Base-by-base conservation (phyloP, 2,888 invertebrate genomes). In the Phengaris arion region DNA sequence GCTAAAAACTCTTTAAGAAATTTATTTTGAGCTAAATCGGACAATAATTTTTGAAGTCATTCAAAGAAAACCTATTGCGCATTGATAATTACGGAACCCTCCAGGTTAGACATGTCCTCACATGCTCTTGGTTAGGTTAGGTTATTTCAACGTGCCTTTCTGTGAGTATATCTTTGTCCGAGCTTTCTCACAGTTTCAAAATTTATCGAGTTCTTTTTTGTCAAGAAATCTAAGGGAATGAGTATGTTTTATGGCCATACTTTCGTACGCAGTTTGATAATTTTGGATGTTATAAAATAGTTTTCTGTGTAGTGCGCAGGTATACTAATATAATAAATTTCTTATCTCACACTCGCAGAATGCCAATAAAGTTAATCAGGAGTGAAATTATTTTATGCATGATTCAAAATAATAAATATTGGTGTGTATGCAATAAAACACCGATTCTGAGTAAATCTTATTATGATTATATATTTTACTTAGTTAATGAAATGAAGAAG, bases 301-400 rank as follows among this genome's bases (percentile, higher is more conserved):
- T 69, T 69, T 69, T n/a, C 64, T 64, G 12, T n/a, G 59, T 59
- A 59, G 55, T 64, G 12, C 59, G 59, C 15, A 59, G n/a, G n/a
- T 69, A 46, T 35, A 8, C 7, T 57, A 68, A 52, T 12, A 54
- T 68, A 68, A 52, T 8, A 74, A 46, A 15, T 6, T 46, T 69
- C 69, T 48, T 75, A 75, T 70, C 69, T 55, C 46, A 54, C 2
- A 22, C 54, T 55, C 15, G 69, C 70, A 69, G 22, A 74, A 51
- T 48, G 22, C 13, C 59, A 64, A 79, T 85, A 85, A 88, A 88
- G 68, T 78, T 83, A 83, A 78, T 81, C 80, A 80, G 81, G 83
- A 77, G 80, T 84, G 81, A 85, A 89, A 85, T 80, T 85, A 86
- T 87, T 87, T 86, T 83, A 86, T 81, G 86, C 85, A 79, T 85